Conservation (phyloP, 2,113 vertebrate species). For the Parotia lawesii region DNA sequence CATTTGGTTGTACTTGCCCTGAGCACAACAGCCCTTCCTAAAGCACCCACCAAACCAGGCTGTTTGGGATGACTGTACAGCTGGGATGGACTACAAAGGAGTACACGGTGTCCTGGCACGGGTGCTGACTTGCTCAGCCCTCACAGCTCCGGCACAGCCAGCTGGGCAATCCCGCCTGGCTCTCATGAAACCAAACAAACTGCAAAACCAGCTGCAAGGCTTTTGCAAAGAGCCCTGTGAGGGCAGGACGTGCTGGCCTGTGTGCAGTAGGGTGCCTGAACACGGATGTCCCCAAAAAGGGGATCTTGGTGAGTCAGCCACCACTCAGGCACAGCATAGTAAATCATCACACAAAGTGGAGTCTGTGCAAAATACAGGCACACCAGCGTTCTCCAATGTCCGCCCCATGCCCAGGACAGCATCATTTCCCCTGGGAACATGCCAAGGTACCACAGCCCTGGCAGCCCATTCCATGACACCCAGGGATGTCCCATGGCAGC, state of each 20-base stretch:
- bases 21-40: neutral
- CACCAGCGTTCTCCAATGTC: rapidly evolving
- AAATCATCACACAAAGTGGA: neutral
- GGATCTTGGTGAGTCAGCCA: neutral
- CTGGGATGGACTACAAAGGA: slow-evolving; percentile 50
- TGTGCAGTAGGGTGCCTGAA: neutral
- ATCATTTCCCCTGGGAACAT: neutral
- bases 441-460: neutral
- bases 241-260: neutral
- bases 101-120: neutral
- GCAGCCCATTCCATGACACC: neutral
- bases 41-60: slow-evolving; percentile 21
- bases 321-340: neutral
- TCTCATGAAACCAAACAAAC: neutral
- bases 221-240: neutral
- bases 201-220: neutral
- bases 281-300: rapidly evolving
- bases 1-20: neutral
- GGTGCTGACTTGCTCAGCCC: neutral
- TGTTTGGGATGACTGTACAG: neutral
- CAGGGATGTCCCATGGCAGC: rapidly evolving
- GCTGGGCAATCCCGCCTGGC: neutral
- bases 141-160: neutral
- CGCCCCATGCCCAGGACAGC: neutral
- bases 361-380: neutral